phyloP scores from a whole-genome alignment of 2,797 vertebrate species.

The Triplophysa bombifrons region DNA sequence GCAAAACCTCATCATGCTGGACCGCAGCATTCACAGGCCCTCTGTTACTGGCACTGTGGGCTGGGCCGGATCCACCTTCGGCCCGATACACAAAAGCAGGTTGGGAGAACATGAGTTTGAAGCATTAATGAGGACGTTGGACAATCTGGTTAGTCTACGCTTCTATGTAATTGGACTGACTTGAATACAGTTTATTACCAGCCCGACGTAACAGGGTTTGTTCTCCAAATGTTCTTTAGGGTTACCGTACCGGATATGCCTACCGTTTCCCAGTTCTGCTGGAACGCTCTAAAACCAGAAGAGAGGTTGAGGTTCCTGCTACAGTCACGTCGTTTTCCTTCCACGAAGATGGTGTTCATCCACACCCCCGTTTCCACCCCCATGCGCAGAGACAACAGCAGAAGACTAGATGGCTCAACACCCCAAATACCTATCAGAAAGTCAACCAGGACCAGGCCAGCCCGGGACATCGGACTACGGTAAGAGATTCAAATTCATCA shows the following conservation, averaged over 20 bases:
- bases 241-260: slow-evolving; percentile 90
- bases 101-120: slow-evolving; percentile 95
- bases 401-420: slow-evolving; percentile 96
- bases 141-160: slow-evolving; percentile 86
- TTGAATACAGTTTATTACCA: neutral
- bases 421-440: slow-evolving; percentile 92
- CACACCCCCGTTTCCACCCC: slow-evolving; percentile 78
- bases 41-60: slow-evolving; percentile 84
- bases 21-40: slow-evolving; percentile 83
- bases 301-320: slow-evolving; percentile 92
- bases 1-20: slow-evolving; percentile 90
- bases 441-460: slow-evolving; percentile 85
- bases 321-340: slow-evolving; percentile 90
- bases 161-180: neutral
- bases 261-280: slow-evolving; percentile 94
- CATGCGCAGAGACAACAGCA: slow-evolving; percentile 90
- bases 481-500: slow-evolving; percentile 64
- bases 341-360: slow-evolving; percentile 81
- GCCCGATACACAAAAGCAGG: slow-evolving; percentile 92
- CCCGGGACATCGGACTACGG: slow-evolving; percentile 86
- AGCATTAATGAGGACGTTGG: slow-evolving; percentile 96
- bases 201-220: neutral
- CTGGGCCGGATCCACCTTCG: slow-evolving; percentile 93
- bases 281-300: slow-evolving; percentile 88
- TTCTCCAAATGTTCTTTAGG: slow-evolving; percentile 51